A percentile compares a stretch with the other conserved stretches of the same genome.
phyloP scores from a whole-genome alignment of 2,888 invertebrate genomes.

The Archips xylosteana region DNA sequence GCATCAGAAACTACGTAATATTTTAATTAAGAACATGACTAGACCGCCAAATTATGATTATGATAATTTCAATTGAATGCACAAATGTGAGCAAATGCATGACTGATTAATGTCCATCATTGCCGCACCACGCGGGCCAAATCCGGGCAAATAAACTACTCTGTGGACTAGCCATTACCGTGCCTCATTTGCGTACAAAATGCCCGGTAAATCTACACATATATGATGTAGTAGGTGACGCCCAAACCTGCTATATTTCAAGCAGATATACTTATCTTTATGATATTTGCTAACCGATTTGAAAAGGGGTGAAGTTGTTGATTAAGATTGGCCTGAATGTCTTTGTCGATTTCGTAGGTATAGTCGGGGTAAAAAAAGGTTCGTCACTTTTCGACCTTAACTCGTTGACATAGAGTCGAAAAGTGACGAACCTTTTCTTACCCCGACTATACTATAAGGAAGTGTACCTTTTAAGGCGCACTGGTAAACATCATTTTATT shows the following conservation, averaged over 20 bases:
- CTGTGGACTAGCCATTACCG: slow-evolving; percentile 12
- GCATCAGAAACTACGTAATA: not conserved
- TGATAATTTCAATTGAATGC: slow-evolving; percentile 2
- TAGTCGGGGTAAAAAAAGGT: no score
- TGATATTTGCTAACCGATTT: no score
- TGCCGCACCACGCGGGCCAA: not conserved
- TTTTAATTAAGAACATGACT: not conserved
- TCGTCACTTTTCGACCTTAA: no score
- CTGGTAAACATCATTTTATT: no score
- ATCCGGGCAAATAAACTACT: not conserved
- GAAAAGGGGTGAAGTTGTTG: no score
- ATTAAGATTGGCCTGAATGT: no score
- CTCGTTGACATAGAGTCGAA: no score
- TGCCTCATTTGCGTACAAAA: slow-evolving; percentile 2
- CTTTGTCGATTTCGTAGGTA: no score
- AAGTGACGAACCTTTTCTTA: no score
- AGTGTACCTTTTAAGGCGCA: no score
- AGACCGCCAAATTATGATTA: not conserved
- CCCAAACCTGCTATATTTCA: not conserved
- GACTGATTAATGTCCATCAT: not conserved
- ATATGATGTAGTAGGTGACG: not conserved
- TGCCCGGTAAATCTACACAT: not conserved
- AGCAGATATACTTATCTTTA: not conserved
- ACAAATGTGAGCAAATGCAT: not conserved
- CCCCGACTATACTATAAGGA: no score